Evolutionary conservation across 2,888 invertebrate species (phyloP).

Genomic region (Prosapia bicincta): DNA sequence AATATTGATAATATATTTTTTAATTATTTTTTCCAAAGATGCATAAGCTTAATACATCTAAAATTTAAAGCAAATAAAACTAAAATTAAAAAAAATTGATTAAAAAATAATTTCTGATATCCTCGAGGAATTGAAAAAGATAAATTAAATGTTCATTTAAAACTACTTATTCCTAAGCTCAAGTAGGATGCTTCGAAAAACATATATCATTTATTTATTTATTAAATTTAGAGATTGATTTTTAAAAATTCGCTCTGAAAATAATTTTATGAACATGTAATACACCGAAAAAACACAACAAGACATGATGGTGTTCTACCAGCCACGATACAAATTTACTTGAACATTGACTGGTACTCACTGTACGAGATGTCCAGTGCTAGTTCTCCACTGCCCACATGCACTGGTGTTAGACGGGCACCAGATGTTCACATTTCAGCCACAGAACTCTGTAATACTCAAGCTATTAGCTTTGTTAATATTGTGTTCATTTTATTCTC

Average conservation of each 20-base stretch:
- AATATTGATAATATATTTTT: too few species aligned
- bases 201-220: too few species aligned
- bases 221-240: not conserved
- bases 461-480: conserved; percentile 34
- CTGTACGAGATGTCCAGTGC: conserved; percentile 13
- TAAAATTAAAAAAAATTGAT: too few species aligned
- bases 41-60: too few species aligned
- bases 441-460: conserved; percentile 39
- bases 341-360: conserved; percentile 18
- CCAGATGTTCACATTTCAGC: conserved; percentile 37
- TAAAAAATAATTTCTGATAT: too few species aligned
- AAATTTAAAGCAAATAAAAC: too few species aligned
- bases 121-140: too few species aligned
- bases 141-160: too few species aligned
- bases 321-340: conserved; percentile 2
- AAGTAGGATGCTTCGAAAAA: too few species aligned
- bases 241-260: not conserved
- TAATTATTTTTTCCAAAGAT: too few species aligned
- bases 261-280: not conserved
- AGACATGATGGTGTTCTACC: conserved; percentile 3
- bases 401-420: conserved; percentile 2
- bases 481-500: not conserved
- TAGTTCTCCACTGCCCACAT: not conserved
- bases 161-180: too few species aligned
- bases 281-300: conserved; percentile 20